Percentiles rank a stretch among this genome's conserved stretches.
Conservation (phyloP, 1,140 invertebrate genomes). For the Solenopsis fugax region DNA sequence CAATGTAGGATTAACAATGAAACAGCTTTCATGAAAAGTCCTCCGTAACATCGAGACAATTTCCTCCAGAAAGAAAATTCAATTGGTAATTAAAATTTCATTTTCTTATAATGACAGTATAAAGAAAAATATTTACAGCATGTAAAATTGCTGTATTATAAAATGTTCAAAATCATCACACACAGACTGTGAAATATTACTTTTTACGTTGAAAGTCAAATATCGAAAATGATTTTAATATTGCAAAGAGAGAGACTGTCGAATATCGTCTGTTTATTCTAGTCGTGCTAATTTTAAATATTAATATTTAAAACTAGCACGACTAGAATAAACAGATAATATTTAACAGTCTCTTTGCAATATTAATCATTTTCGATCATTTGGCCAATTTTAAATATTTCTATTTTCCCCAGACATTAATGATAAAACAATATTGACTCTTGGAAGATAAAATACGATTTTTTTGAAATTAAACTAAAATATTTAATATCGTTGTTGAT, state of each 20-base stretch:
- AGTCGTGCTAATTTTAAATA: neutral
- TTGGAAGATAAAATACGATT: neutral
- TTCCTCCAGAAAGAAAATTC: neutral
- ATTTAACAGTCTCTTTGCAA: no score
- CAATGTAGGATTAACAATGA: neutral
- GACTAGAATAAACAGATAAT: no score
- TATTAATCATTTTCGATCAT: no score
- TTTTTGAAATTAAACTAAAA: neutral
- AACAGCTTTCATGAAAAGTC: neutral
- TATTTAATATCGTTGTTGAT: neutral
- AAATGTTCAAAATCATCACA: no score
- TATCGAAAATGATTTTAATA: conserved; percentile 1
- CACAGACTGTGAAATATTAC: neutral
- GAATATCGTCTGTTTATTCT: neutral
- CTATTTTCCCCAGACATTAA: neutral
- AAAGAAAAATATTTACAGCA: neutral
- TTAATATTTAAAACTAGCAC: neutral
- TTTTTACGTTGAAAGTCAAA: neutral
- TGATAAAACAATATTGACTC: conserved; percentile 1
- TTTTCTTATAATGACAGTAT: neutral
- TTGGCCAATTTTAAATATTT: neutral
- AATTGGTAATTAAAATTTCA: neutral
- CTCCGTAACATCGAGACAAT: neutral
- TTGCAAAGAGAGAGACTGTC: neutral
- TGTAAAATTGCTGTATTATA: neutral